phyloP scores from a whole-genome alignment of 2,113 vertebrate species.

The Reinhardtius hippoglossoides region DNA sequence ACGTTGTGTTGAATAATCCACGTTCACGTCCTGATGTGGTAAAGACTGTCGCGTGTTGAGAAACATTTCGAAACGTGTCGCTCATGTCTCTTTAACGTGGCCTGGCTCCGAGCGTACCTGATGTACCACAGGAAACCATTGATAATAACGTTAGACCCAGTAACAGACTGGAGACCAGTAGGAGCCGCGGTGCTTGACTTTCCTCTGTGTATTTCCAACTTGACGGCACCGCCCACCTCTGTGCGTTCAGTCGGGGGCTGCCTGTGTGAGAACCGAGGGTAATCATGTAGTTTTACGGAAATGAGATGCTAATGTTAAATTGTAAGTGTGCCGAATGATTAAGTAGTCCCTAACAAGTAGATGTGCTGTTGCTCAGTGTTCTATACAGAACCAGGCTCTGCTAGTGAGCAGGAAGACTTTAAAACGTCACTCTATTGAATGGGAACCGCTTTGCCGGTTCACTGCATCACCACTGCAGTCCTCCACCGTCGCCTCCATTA shows the following conservation, averaged over 20 bases:
- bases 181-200: too few species aligned
- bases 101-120: too few species aligned
- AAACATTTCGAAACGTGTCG: too few species aligned
- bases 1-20: too few species aligned
- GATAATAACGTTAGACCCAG: too few species aligned
- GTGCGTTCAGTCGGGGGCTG: neutral
- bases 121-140: too few species aligned
- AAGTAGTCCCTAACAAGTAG: rapidly evolving
- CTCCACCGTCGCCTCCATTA: neutral
- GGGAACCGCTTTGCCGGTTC: neutral
- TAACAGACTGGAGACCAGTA: too few species aligned
- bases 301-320: neutral
- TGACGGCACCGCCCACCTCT: constrained; percentile 39
- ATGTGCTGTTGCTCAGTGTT: rapidly evolving
- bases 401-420: neutral
- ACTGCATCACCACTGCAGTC: too few species aligned
- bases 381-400: rapidly evolving
- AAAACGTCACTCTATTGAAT: neutral
- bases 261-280: rapidly evolving
- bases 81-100: too few species aligned
- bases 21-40: too few species aligned
- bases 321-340: neutral
- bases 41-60: too few species aligned
- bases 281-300: neutral
- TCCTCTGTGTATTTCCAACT: neutral